These are phyloP conservation scores for Tipula helvola DNA, from an alignment of 2,888 invertebrate genomes.

Conservation along the genomic window DNA sequence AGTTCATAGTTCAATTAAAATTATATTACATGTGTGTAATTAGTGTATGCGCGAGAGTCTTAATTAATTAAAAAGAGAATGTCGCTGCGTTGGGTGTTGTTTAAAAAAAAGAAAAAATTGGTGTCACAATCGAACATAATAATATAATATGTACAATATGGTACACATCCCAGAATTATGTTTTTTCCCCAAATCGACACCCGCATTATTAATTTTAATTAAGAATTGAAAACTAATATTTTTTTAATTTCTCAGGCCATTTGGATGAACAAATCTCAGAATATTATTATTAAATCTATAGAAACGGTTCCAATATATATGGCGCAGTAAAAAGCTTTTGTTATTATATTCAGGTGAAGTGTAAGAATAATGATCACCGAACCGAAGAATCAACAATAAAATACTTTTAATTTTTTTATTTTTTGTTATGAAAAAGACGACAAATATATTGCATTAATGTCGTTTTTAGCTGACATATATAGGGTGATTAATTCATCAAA, in stretches of 20 bases:
- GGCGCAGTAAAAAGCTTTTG: background rate
- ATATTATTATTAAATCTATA: background rate
- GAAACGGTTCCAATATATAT: background rate
- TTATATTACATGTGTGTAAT: background rate
- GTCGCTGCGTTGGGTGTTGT: background rate
- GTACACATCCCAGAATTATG: background rate
- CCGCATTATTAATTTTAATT: background rate
- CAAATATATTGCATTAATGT: background rate
- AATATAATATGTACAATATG: too few species aligned
- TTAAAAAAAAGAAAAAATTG: background rate
- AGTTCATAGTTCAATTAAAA: background rate
- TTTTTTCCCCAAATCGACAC: background rate
- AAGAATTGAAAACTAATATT: background rate
- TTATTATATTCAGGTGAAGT: background rate
- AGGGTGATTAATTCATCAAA: background rate
- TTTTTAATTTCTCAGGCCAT: background rate
- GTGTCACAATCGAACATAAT: background rate
- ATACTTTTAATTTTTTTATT: background rate
- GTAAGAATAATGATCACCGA: background rate
- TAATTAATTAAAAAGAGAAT: background rate
- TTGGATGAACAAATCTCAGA: background rate
- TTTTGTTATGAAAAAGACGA: background rate
- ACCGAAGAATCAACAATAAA: background rate
- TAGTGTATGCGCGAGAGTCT: background rate
- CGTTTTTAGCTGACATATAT: background rate